These are phyloP conservation scores for Myotis daubentonii DNA, from an alignment of 2,797 vertebrate species.

Conservation along the genomic window DNA sequence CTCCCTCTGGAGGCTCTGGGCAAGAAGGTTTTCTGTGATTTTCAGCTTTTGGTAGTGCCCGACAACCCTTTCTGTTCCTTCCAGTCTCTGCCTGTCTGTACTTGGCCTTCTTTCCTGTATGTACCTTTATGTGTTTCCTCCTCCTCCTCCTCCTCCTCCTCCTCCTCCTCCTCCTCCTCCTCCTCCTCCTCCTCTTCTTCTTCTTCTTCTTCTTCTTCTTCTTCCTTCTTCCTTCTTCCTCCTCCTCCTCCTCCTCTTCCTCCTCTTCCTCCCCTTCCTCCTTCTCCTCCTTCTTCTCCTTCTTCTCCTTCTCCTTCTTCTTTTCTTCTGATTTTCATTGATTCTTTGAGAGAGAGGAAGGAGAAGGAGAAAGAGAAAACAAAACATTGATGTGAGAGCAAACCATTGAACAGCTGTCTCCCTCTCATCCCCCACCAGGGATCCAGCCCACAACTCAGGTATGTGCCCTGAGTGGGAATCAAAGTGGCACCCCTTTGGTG, in stretches of 20 bases:
- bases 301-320: background rate
- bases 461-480: background rate
- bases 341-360: background rate
- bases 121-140: background rate
- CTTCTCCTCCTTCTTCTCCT: background rate
- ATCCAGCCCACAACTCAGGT: background rate
- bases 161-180: background rate
- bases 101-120: background rate
- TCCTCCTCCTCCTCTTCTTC: background rate
- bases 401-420: background rate
- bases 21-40: background rate
- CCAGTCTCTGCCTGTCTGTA: background rate
- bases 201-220: background rate
- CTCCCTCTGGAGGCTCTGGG: background rate
- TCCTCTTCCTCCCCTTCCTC: no score
- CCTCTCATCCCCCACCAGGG: rapidly evolving
- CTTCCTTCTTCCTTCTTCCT: background rate
- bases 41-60: background rate
- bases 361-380: background rate
- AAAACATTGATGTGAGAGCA: background rate
- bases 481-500: background rate
- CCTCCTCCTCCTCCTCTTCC: background rate
- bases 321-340: background rate
- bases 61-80: background rate
- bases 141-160: background rate